Evolutionary conservation across 2,113 vertebrate species (phyloP), one percentile per base, ranked within the genome.

Genomic region (Anthoscopus minutus): DNA sequence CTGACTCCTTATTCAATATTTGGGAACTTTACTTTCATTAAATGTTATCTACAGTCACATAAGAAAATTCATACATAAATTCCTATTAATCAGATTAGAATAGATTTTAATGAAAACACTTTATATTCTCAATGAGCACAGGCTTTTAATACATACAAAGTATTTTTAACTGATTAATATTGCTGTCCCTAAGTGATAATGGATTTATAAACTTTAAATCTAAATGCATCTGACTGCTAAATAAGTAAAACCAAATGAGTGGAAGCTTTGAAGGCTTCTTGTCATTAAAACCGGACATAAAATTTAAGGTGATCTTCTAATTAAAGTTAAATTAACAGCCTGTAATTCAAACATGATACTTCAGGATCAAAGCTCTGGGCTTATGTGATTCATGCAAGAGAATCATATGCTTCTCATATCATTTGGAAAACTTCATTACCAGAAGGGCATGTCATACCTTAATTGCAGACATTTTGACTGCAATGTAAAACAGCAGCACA

Each of bases 71-170:
- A 85, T 94, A 96, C 64, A 88, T 72, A 74, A 89, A 93, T 93
- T 92, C 48, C 28, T 83, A 78, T 89, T 94, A 87, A 95, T 92
- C 71, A 81, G 28, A 94, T 88, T 84, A n/a, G 94, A 96, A 80
- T 65, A 88, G 23, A 79, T 81, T 86, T 95, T 83, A 87, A 92
- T 81, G 76, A 86, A 92, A 92, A 27, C 35, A 64, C n/a, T 82
- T 80, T 86, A 42, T 27, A 88, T 57, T 86, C 76, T 83, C 48
- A 81, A 91, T 50, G 51, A 74, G 12, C 13, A 93, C 79, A 73
- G 18, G 17, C n/a, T 87, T 95, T 88, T 86, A 83, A 62, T 74
- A 60, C n/a, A 84, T 73, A 88, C 58, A 77, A 47, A 17, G 86
- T 47, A 60, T 14, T 93, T 87, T 88, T 73, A 92, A 82, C 38